Conservation (phyloP, 2,888 invertebrate genomes). For the Miltochrista miniata region DNA sequence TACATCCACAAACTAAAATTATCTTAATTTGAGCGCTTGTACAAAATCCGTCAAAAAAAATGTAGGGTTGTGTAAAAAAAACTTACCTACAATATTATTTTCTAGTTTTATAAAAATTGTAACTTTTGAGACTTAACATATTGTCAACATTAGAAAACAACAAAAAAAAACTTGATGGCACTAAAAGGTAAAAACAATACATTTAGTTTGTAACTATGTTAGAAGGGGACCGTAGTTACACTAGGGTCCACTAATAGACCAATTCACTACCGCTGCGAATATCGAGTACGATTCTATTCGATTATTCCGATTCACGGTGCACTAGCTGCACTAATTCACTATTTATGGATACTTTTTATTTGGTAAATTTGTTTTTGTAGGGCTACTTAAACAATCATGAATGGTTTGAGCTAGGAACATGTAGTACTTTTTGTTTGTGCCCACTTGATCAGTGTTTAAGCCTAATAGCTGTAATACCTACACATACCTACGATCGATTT, state of each 20-base stretch:
- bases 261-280: constrained; percentile 61
- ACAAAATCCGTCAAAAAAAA: too few species aligned
- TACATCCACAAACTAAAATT: too few species aligned
- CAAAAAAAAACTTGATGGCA: constrained; percentile 13
- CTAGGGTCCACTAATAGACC: constrained; percentile 73
- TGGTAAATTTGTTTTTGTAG: not conserved
- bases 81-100: too few species aligned
- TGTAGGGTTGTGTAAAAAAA: too few species aligned
- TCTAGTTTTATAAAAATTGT: too few species aligned
- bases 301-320: constrained; percentile 62
- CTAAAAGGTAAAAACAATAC: constrained; percentile 60
- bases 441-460: too few species aligned
- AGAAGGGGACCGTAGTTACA: constrained; percentile 49
- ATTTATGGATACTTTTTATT: constrained; percentile 21
- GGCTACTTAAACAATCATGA: not conserved
- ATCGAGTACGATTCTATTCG: constrained; percentile 58
- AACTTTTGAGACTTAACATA: not conserved
- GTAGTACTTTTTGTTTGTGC: too few species aligned
- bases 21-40: too few species aligned
- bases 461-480: too few species aligned
- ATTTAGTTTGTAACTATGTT: constrained; percentile 56
- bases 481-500: too few species aligned
- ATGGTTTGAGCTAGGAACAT: too few species aligned
- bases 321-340: constrained; percentile 41
- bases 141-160: not conserved